phyloP scores from a whole-genome alignment of 2,797 vertebrate genomes.

The Heliangelus exortis region DNA sequence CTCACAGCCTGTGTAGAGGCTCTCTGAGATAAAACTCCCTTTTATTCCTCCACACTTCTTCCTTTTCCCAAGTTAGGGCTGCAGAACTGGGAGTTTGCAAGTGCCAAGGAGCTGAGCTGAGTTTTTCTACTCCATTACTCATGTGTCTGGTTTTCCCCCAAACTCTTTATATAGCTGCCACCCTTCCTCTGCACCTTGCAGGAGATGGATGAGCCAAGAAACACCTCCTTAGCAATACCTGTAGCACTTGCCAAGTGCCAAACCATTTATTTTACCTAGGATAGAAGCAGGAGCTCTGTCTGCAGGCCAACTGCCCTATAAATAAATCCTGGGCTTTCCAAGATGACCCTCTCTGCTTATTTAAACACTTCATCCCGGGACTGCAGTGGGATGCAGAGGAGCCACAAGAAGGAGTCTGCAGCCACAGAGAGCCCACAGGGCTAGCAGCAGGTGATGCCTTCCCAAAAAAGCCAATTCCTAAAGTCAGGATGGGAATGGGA shows the following conservation, averaged over 20 bases:
- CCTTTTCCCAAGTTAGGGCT: slow-evolving; percentile 21
- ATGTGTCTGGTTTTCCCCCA: slow-evolving; percentile 60
- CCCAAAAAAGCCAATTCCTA: background rate
- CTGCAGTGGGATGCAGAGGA: background rate
- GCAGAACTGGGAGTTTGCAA: slow-evolving; percentile 27
- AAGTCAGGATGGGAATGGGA: background rate
- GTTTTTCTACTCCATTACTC: slow-evolving; percentile 70
- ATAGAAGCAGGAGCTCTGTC: slow-evolving; percentile 25
- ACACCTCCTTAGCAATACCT: slow-evolving; percentile 56
- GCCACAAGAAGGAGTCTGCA: background rate
- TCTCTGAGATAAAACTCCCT: background rate
- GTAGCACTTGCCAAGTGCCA: slow-evolving; percentile 44
- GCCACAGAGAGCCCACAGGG: background rate
- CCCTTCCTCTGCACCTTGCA: slow-evolving; percentile 38
- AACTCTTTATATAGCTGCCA: slow-evolving; percentile 66
- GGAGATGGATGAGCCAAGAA: slow-evolving; percentile 63
- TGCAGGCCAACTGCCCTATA: slow-evolving; percentile 14
- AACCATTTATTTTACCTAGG: slow-evolving; percentile 49
- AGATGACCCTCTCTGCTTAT: background rate
- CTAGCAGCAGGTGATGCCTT: background rate
- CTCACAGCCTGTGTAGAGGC: background rate
- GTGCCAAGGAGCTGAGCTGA: slow-evolving; percentile 43
- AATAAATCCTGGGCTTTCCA: slow-evolving; percentile 50
- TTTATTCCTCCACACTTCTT: slow-evolving; percentile 17
- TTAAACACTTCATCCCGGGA: slow-evolving; percentile 38